These are phyloP conservation scores for Oreochromis mossambicus DNA, from an alignment of 2,797 vertebrate species.

Conservation along the genomic window DNA sequence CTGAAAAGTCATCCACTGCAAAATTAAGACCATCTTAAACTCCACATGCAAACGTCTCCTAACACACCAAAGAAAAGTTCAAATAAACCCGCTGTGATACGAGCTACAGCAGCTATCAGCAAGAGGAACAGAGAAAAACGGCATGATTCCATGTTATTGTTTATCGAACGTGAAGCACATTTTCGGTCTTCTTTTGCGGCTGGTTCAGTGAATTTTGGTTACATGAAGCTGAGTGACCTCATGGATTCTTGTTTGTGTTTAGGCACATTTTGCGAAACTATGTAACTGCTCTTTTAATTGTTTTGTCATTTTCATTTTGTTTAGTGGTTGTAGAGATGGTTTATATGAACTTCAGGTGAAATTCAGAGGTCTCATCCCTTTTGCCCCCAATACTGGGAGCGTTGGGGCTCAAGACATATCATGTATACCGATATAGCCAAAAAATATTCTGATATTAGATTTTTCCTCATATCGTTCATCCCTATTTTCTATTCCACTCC, in stretches of 20 bases:
- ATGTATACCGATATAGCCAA: fast-evolving
- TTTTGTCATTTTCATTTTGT: background rate
- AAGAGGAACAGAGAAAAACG: background rate
- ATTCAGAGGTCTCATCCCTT: background rate
- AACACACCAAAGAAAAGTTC: background rate
- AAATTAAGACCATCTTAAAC: background rate
- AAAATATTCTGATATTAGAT: background rate
- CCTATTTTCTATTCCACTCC: background rate
- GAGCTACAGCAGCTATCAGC: background rate
- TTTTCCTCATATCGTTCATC: background rate
- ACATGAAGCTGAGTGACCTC: background rate
- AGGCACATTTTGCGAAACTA: background rate
- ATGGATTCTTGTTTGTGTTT: background rate
- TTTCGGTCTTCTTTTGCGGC: background rate
- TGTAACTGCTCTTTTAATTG: background rate
- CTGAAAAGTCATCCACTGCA: background rate
- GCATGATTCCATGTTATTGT: background rate
- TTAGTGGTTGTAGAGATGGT: background rate
- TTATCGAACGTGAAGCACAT: fast-evolving
- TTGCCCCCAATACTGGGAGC: background rate
- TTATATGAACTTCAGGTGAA: background rate
- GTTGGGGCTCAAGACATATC: background rate
- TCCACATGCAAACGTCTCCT: background rate
- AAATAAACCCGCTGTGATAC: background rate
- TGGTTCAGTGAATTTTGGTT: background rate